Conservation (phyloP, 2,888 invertebrate species). For the Drosophila lutescens region DNA sequence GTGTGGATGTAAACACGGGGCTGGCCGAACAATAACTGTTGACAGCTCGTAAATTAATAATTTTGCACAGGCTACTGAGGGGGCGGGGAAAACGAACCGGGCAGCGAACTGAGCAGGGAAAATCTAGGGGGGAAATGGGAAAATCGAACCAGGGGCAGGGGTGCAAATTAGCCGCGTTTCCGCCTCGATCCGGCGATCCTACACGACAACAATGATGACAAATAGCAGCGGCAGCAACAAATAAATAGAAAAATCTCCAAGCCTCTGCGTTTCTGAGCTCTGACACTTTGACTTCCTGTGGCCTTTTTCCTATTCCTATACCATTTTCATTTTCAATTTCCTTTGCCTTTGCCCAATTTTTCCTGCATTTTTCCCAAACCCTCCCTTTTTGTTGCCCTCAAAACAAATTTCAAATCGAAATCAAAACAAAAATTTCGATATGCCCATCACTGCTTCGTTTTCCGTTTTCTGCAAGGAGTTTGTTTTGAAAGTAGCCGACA, state of each 20-base stretch:
- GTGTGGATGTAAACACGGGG: constrained; percentile 73
- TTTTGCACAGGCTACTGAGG: constrained; percentile 55
- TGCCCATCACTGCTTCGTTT: constrained; percentile 48
- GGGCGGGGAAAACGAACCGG: background rate
- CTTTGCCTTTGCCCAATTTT: background rate
- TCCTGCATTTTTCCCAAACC: background rate
- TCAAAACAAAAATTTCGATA: constrained; percentile 71
- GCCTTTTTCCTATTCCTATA: constrained; percentile 46
- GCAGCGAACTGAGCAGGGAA: constrained; percentile 24
- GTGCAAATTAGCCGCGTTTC: constrained; percentile 76
- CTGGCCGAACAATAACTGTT: constrained; percentile 73
- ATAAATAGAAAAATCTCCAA: constrained; percentile 40
- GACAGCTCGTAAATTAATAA: constrained; percentile 80
- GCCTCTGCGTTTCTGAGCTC: constrained; percentile 24
- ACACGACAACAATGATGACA: constrained; percentile 27
- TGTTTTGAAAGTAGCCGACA: constrained; percentile 66
- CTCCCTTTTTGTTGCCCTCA: constrained; percentile 19
- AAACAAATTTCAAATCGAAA: constrained; percentile 66
- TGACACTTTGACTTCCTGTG: constrained; percentile 80
- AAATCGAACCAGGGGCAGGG: constrained; percentile 23
- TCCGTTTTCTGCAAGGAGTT: constrained; percentile 35
- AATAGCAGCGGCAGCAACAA: constrained; percentile 39
- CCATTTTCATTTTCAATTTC: constrained; percentile 4
- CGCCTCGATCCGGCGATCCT: constrained; percentile 59
- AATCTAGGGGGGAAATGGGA: constrained; percentile 2